Percentiles rank a stretch among this genome's conserved stretches.
Conservation (phyloP, 2,888 invertebrate genomes). For the Busseola fusca region DNA sequence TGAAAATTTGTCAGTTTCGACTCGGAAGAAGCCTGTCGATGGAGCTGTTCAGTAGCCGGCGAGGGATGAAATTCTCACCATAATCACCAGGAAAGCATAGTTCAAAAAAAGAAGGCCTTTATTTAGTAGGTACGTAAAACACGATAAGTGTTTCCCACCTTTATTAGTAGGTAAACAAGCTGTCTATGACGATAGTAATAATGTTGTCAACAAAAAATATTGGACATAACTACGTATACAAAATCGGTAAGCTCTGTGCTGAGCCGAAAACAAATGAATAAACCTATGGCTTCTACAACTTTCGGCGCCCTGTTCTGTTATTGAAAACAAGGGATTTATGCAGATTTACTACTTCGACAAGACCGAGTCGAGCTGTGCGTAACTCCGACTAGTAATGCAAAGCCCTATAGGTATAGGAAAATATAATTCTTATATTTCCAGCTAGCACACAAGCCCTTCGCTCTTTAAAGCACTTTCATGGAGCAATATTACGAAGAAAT, state of each 20-base stretch:
- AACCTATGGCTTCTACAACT: not conserved
- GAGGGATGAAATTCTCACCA: not conserved
- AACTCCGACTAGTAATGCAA: not conserved
- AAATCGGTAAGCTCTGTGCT: not conserved
- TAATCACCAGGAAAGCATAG: not conserved
- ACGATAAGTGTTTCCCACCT: not conserved
- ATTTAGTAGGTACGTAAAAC: not conserved
- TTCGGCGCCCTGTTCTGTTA: not conserved
- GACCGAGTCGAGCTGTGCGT: not conserved
- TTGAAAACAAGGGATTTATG: slow-evolving; percentile 22
- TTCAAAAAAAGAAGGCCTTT: not conserved
- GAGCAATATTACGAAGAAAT: slow-evolving; percentile 37
- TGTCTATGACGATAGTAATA: not conserved
- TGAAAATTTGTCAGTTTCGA: too few species aligned
- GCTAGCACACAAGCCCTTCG: slow-evolving; percentile 7
- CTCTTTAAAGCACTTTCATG: slow-evolving; percentile 4
- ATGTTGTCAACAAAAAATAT: not conserved
- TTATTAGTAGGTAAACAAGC: not conserved
- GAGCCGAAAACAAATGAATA: slow-evolving; percentile 15
- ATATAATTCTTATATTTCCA: slow-evolving; percentile 21
- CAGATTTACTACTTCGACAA: slow-evolving; percentile 9
- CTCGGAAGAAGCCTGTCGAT: too few species aligned
- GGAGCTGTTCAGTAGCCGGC: not conserved
- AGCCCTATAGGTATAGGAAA: not conserved
- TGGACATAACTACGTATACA: not conserved